Evolutionary conservation across 2,113 vertebrate genomes (phyloP).

Genomic region (Periophthalmus modestus): DNA sequence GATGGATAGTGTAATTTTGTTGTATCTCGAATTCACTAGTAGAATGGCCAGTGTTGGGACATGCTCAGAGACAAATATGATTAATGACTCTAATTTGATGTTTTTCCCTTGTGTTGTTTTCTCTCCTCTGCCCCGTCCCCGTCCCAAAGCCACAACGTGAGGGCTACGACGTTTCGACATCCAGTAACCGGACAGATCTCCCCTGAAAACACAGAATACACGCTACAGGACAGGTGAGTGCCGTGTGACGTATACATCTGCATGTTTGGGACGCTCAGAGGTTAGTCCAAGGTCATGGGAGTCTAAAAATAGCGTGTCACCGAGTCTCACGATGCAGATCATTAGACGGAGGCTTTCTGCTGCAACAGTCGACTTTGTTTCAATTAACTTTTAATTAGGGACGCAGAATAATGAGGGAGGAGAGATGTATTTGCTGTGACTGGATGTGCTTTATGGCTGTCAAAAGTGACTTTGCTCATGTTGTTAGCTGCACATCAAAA

Average conservation of each 20-base stretch:
- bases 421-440: slow-evolving; percentile 9
- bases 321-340: slow-evolving; percentile 21
- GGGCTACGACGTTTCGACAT: slow-evolving; percentile 90
- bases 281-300: slow-evolving; percentile 36
- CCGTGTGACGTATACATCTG: background rate
- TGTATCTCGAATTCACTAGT: slow-evolving; percentile 24
- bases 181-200: slow-evolving; percentile 96
- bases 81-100: slow-evolving; percentile 40
- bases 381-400: slow-evolving; percentile 29
- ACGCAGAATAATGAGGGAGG: slow-evolving; percentile 24
- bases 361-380: slow-evolving; percentile 15
- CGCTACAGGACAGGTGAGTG: slow-evolving; percentile 94
- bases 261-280: background rate
- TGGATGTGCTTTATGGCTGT: slow-evolving; percentile 26
- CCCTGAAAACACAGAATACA: slow-evolving; percentile 93
- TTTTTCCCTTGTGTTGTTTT: slow-evolving; percentile 24
- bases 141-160: slow-evolving; percentile 90
- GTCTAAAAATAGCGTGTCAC: slow-evolving; percentile 14
- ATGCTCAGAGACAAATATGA: slow-evolving; percentile 20
- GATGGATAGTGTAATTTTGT: slow-evolving; percentile 30
- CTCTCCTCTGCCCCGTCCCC: slow-evolving; percentile 10
- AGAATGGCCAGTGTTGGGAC: background rate
- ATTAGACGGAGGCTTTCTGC: background rate
- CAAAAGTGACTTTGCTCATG: slow-evolving; percentile 13
- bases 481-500: background rate